Base-by-base conservation (phyloP, 2,888 invertebrate genomes). In the Zelleria hepariella region DNA sequence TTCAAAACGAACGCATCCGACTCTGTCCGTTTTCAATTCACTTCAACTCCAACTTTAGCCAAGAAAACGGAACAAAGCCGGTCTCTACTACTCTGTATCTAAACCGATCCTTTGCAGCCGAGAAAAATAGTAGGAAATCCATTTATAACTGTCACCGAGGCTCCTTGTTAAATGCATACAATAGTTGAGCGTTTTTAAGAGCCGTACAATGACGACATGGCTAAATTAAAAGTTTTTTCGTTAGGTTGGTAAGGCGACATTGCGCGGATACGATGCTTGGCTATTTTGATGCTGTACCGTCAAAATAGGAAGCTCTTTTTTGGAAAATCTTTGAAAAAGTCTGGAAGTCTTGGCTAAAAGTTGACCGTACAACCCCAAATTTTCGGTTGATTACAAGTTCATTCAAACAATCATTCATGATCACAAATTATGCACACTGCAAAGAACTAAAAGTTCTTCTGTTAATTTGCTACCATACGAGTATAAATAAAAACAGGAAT, bases 121-220 rank as follows among this genome's bases (percentile, higher is more conserved):
- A 85, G 87, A 86, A 86, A 86, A 87, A 88, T 88, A 86, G 87
- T 84, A 81, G 80, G 73, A 79, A 82, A 80, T 69, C 82, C 86
- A 88, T 88, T 86, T 83, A 86, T 87, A 87, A 74, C 86, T 86
- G 86, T 87, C 86, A 75, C 79, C 66, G 74, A 69, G 74, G 78
- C 78, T 86, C 84, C 87, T 88, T 87, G 87, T 87, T 88, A 87
- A 85, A 86, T 86, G 87, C 87, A 88, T 87, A 87, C 87, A 88
- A 88, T 88, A 87, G 86, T 86, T 79, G 85, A 77, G 81, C 83
- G 84, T 86, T 86, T 88, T 86, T 85, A 86, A 82, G 87, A 86
- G 83, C 82, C 82, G 80, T 78, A 87, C 86, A 87, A 87, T 80
- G 74, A 84, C 74, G 77, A 81, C 85, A 85, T 86, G 86, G 88